Conservation (phyloP, 2,113 vertebrate genomes). For the Murina feae region DNA sequence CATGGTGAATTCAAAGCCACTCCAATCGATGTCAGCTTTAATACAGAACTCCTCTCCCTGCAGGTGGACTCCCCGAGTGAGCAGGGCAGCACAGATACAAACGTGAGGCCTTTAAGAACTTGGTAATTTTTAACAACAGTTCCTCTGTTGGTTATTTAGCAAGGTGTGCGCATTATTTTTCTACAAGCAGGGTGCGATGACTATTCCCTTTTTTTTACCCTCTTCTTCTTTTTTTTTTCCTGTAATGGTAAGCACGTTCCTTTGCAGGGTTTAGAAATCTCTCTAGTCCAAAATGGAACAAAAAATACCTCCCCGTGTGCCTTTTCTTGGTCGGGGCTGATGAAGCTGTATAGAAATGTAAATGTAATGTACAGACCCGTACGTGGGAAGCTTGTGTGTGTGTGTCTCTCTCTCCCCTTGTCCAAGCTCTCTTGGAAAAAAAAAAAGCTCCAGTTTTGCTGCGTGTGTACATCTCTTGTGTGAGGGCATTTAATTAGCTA, state of each 20-base stretch:
- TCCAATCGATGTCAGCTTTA: neutral
- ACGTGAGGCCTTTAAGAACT: neutral
- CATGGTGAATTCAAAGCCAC: neutral
- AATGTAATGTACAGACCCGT: slow-evolving; percentile 78
- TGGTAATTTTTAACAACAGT: neutral
- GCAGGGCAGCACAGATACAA: neutral
- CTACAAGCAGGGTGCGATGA: neutral
- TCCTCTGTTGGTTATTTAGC: neutral
- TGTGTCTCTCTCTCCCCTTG: slow-evolving; percentile 42
- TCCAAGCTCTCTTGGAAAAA: slow-evolving; percentile 31
- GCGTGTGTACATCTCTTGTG: neutral
- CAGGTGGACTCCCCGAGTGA: neutral
- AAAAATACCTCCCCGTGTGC: slow-evolving; percentile 80
- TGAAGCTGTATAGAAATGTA: slow-evolving; percentile 84
- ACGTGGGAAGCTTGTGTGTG: slow-evolving; percentile 61
- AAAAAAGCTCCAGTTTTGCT: slow-evolving; percentile 71
- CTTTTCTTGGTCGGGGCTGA: slow-evolving; percentile 72
- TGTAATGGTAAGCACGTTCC: slow-evolving; percentile 77
- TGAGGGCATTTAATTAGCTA: slow-evolving; percentile 74
- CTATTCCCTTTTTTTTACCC: slow-evolving; percentile 50
- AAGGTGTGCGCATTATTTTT: slow-evolving; percentile 69
- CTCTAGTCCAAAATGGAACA: slow-evolving; percentile 80
- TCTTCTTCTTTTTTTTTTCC: slow-evolving; percentile 52
- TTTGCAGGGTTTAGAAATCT: slow-evolving; percentile 80
- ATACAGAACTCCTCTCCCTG: neutral